Percentiles rank a stretch among this genome's conserved stretches.
These are phyloP conservation scores for Drosophila silvestris DNA, from an alignment of 2,888 invertebrate species.

Conservation along the genomic window DNA sequence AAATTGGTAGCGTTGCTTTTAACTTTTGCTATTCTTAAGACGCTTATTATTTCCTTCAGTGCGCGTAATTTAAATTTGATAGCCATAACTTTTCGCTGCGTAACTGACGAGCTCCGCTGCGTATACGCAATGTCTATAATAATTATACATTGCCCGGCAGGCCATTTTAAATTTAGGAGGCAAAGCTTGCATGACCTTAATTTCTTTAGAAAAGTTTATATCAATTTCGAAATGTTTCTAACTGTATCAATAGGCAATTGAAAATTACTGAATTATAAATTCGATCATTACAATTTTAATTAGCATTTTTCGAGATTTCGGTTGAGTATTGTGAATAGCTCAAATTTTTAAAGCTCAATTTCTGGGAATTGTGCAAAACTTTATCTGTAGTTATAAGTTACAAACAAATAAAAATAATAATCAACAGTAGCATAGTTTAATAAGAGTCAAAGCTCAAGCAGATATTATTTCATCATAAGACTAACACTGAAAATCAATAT, in stretches of 20 bases:
- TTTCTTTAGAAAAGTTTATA: neutral
- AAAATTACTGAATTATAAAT: constrained; percentile 1
- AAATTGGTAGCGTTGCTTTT: constrained; percentile 42
- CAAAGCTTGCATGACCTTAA: neutral
- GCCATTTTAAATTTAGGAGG: constrained; percentile 24
- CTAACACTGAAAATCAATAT: neutral
- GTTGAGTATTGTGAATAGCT: neutral
- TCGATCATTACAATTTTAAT: neutral
- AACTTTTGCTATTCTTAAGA: constrained; percentile 65
- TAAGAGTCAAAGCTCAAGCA: neutral
- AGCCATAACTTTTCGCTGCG: constrained; percentile 30
- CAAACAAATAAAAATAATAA: neutral
- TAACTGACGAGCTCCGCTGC: constrained; percentile 1
- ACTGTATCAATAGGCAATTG: neutral
- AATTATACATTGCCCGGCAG: constrained; percentile 14
- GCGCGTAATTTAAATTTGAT: constrained; percentile 43
- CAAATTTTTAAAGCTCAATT: neutral
- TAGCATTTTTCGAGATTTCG: neutral
- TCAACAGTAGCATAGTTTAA: neutral
- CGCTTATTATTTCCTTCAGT: constrained; percentile 32
- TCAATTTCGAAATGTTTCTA: neutral
- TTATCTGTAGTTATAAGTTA: neutral
- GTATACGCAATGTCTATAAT: constrained; percentile 41
- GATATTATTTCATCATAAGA: neutral
- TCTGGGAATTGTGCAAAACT: neutral